Percentiles rank a stretch among this genome's conserved stretches.
These are phyloP conservation scores for Nannoperca obscura DNA, from an alignment of 2,797 vertebrate genomes.

Conservation along the genomic window DNA sequence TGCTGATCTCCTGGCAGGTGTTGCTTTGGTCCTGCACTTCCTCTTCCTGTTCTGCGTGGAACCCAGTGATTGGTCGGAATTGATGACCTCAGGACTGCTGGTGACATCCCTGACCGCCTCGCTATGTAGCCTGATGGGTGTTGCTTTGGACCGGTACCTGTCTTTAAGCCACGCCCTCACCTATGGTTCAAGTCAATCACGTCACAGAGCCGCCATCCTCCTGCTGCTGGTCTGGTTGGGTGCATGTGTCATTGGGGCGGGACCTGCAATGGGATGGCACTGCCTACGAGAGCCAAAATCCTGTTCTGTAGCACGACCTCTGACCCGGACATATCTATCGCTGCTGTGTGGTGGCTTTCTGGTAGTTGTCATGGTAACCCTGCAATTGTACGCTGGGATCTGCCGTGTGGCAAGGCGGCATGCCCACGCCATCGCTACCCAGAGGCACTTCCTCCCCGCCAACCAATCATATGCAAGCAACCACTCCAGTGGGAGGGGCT, in stretches of 20 bases:
- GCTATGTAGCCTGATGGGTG: constrained; percentile 92
- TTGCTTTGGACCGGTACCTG: constrained; percentile 94
- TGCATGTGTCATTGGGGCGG: constrained; percentile 87
- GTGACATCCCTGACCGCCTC: constrained; percentile 92
- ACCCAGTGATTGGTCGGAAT: constrained; percentile 83
- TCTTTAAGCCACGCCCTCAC: constrained; percentile 94
- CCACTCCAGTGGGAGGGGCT: constrained; percentile 88
- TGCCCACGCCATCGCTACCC: constrained; percentile 94
- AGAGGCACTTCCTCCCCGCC: constrained; percentile 90
- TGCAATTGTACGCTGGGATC: constrained; percentile 94
- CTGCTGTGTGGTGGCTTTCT: constrained; percentile 91
- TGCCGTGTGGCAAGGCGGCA: constrained; percentile 91
- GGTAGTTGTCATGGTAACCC: constrained; percentile 87
- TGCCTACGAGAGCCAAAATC: constrained; percentile 84
- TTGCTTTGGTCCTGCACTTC: constrained; percentile 92
- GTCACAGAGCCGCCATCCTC: constrained; percentile 88
- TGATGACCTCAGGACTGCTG: constrained; percentile 90
- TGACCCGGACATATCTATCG: constrained; percentile 90
- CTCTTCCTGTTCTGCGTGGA: constrained; percentile 89
- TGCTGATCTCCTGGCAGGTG: constrained; percentile 92
- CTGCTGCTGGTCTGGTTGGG: constrained; percentile 90
- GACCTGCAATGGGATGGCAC: constrained; percentile 93
- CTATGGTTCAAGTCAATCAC: constrained; percentile 90
- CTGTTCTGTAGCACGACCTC: constrained; percentile 90
- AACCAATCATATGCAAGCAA: constrained; percentile 85